Evolutionary conservation across 1,140 invertebrate genomes (phyloP), one percentile per base, ranked within the genome.

Genomic region (Muscidifurax raptorellus): DNA sequence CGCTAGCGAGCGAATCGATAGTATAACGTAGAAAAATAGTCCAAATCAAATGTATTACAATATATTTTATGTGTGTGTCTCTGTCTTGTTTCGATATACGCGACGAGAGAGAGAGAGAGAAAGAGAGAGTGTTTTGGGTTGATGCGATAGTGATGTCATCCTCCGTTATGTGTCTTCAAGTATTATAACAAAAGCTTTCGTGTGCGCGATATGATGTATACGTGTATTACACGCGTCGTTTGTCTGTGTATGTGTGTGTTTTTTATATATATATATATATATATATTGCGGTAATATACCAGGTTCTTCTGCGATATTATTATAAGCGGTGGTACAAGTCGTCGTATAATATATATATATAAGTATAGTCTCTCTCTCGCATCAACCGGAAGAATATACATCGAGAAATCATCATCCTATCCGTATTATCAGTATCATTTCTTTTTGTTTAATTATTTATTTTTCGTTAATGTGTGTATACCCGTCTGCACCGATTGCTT

Each of bases 361-460:
- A 40, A 40, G 36, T 40, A 6, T 27, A 27, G 25, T 69, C 28
- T 69, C 66, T 30, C 28, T 69, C 28, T 28, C 25, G 18, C 27
- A 69, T 69, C 66, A 12, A 69, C 27, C 66, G 66, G 18, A n/a
- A 69, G 66, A 69, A 30, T 69, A 18, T 69, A 69, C 66, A 69
- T 69, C 28, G 25, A 69, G 28, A 69, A 30, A 69, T 30, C 7
- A 40, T 40, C 52, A 7, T 22, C 22, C 22, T 22, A 59, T 59
- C 52, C 44, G 12, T 15, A 15, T 6, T 18, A 59, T 59, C 52
- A 22, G 15, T n/a, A 3, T 66, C n/a, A 10, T 22, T 78, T 32
- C 47, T 1, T 71, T 69, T 47, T 40, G 0, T 12, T 44, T 9
- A 40, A 10, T 40, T 40, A 30, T 44, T 44, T 18, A 69, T 47